These are phyloP conservation scores for Bovichtus diacanthus DNA, from an alignment of 2,797 vertebrate species.

Conservation along the genomic window DNA sequence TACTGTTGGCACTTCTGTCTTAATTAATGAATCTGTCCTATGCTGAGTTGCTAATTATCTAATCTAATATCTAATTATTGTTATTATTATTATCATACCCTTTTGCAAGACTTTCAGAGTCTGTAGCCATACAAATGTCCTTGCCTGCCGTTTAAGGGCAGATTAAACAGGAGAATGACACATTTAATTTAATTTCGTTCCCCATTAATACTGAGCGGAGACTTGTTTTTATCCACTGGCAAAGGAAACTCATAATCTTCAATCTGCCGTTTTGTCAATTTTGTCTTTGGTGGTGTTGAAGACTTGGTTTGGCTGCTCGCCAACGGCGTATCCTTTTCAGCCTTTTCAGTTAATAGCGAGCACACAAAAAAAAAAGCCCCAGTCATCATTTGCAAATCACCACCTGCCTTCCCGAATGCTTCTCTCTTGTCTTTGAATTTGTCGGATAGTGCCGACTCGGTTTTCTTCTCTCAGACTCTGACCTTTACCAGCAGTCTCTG, in stretches of 20 bases:
- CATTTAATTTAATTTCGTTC: too few relatives aligned
- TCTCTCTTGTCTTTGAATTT: constrained; percentile 13
- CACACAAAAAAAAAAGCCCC: not conserved
- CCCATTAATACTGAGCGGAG: not conserved
- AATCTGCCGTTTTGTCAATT: not conserved
- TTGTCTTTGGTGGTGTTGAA: not conserved
- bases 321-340: not conserved
- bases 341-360: not conserved
- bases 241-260: not conserved
- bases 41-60: not conserved
- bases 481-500: constrained; percentile 30
- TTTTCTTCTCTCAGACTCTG: constrained; percentile 10
- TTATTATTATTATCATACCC: not conserved
- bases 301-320: not conserved
- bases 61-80: not conserved
- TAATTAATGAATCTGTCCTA: not conserved
- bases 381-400: not conserved
- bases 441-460: not conserved
- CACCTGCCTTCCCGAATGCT: not conserved
- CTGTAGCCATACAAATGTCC: not conserved
- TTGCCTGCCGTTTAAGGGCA: not conserved
- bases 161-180: not conserved
- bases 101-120: not conserved
- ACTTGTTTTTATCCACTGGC: not conserved
- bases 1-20: constrained; percentile 63